A percentile compares a stretch with the other conserved stretches of the same genome.
Evolutionary conservation across 2,888 invertebrate genomes (phyloP).

Genomic region (Aphodius granarius): DNA sequence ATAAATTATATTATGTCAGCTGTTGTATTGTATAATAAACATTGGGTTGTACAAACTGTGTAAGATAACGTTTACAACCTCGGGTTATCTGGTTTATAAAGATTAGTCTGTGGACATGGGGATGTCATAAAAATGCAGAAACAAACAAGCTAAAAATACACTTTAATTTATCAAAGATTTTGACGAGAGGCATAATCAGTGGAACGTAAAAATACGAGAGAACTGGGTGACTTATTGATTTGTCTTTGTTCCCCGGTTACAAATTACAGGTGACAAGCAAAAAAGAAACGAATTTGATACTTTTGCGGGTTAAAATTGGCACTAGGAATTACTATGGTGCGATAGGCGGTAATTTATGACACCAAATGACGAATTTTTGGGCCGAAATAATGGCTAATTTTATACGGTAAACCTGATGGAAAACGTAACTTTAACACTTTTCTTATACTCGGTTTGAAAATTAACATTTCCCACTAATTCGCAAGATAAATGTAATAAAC

Average conservation of each 20-base stretch:
- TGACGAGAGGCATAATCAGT: not conserved
- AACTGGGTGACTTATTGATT: not conserved
- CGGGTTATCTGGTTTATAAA: not conserved
- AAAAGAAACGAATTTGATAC: not conserved
- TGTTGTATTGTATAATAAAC: not conserved
- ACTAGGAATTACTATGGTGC: not conserved
- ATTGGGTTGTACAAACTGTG: not conserved
- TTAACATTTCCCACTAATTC: not conserved
- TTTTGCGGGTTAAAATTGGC: not conserved
- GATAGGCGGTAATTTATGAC: not conserved
- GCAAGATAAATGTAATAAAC: not conserved
- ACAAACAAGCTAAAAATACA: not conserved
- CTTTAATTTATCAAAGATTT: not conserved
- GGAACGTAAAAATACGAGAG: not conserved
- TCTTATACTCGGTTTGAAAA: not conserved
- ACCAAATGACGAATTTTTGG: not conserved
- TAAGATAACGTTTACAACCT: not conserved
- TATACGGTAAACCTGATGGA: not conserved
- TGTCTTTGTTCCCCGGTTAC: not conserved
- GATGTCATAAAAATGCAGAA: not conserved
- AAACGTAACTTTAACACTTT: not conserved
- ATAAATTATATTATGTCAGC: not conserved
- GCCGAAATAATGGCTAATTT: not conserved
- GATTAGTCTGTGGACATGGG: not conserved
- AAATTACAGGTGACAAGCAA: not conserved